Base-by-base conservation (phyloP, 1,140 invertebrate genomes). In the Drosophila rufa region DNA sequence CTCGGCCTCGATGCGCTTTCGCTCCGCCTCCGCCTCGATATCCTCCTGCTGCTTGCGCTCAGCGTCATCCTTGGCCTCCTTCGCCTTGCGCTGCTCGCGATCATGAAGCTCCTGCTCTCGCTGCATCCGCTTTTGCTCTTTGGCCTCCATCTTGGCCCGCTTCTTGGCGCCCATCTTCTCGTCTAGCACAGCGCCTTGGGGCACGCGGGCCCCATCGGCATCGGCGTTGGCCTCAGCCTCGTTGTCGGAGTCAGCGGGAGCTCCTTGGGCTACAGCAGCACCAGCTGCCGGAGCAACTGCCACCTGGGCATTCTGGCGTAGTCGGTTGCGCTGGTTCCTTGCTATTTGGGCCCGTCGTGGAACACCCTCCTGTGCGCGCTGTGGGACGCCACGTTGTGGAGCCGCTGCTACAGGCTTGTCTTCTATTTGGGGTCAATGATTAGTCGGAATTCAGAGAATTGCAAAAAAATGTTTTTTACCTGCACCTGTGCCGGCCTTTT, bases 151-250 rank as follows among this genome's bases (percentile, higher is more conserved):
- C 93, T 98, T 98, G 1, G 97, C 97, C 22, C 96, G 93, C 93
- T 98, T 98, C 93, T 99, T 99, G 0, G 97, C 96, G 8, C 98
- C 98, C 84, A 99, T 95, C 94, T 98, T 99, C 6, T 95, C 95
- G 79, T 96, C 96, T 45, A 95, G 83, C 17, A 94, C 92, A 19
- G 78, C 77, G 11, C 82, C 81, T 22, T 87, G 80, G 0, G 90
- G 80, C 5, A 80, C 58, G 30, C 85, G 93, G 14, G 94, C 92
- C 0, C 92, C 93, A 42, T 93, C 84, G 12, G 25, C 75, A 11
- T 58, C 78, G 2, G 27, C 47, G 8, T 53, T 64, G 5, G 84
- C 92, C 9, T 93, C 93, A 43, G 94, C 93, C 22, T 93, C 93
- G 19, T 86, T 89, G 40, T 93, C 92, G 3, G 93, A 93, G 38